Base-by-base conservation (phyloP, 1,140 invertebrate genomes). In the Hormaphis cornu region DNA sequence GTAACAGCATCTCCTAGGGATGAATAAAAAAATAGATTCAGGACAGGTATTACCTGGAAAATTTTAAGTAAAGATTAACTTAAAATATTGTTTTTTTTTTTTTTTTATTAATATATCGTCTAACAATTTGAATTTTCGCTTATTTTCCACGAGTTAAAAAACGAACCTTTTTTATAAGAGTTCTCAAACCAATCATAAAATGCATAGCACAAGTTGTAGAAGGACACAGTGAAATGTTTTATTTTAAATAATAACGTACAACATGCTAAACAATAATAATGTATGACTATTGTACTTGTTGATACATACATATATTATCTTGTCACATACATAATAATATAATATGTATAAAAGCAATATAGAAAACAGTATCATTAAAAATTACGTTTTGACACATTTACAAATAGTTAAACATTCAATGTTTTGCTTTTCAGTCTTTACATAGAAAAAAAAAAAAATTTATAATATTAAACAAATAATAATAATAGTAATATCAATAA, bases 401-500 rank as follows among this genome's bases (percentile, higher is more conserved):
- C 42, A 33, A 66, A 48, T 48, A 66, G 48, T 33, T 22, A 50
- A 50, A 66, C 44, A 46, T 66, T 66, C 22, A 66, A 66, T 50
- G 44, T 50, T 66, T 50, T 50, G 28, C 44, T 48, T 66, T 66
- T 66, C 61, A 66, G 61, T 66, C 61, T 66, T 66, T 33, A 66
- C 61, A 66, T 48, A 66, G 18, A 66, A 66, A 61, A 30, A 30
- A 30, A n/a, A 53, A 48, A 35, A 48, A 8, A 8, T n/a, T n/a
- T n/a, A 58, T 16, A 37, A 37, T 18, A 22, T 37, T 40, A 46
- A 30, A 63, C 37, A 44, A 63, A 61, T 28, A 42, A 46, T 63
- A 46, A 20, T 46, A 63, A n/a, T 48, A 48, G 20, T 66, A 66
- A 33, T 66, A 66, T 28, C 37, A 46, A 42, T 28, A 63, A 50